phyloP scores from a whole-genome alignment of 2,888 invertebrate genomes.

The Heteropelma amictum region DNA sequence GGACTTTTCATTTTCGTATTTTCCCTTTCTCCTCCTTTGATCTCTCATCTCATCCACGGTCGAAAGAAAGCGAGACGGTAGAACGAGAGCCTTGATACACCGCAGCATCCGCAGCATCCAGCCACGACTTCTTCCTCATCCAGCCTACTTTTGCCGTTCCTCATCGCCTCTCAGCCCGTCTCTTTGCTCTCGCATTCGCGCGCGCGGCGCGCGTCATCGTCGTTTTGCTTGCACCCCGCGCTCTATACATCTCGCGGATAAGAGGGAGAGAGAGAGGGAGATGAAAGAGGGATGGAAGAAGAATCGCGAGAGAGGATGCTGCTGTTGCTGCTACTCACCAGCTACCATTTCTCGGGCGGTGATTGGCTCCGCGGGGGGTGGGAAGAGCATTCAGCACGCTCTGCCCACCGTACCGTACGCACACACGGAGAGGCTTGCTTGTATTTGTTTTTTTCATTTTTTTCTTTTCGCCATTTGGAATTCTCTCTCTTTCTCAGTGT shows the following conservation, averaged over 20 bases:
- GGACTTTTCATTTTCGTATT: conserved; percentile 16
- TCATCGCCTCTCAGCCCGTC: conserved; percentile 62
- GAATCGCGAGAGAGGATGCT: conserved; percentile 52
- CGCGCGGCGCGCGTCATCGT: too few species aligned
- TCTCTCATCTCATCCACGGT: not conserved
- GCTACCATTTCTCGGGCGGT: conserved; percentile 77
- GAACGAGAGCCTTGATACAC: not conserved
- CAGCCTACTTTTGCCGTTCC: conserved; percentile 55
- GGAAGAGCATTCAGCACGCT: conserved; percentile 68
- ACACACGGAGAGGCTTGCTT: conserved; percentile 14
- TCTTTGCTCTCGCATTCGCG: conserved; percentile 41
- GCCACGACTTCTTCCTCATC: conserved; percentile 45
- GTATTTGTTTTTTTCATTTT: not conserved
- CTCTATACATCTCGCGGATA: not conserved
- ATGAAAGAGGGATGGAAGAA: conserved; percentile 3
- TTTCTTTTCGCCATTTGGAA: not conserved
- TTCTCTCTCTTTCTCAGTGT: not conserved
- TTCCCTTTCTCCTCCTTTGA: conserved; percentile 3
- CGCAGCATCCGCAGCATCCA: not conserved
- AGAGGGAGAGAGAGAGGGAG: conserved; percentile 7
- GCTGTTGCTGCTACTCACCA: conserved; percentile 65
- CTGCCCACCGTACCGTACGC: conserved; percentile 50
- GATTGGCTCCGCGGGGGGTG: conserved; percentile 77
- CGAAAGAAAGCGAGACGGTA: conserved; percentile 13
- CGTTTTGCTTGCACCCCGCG: too few species aligned